phyloP scores from a whole-genome alignment of 2,888 invertebrate genomes.

The Catocala sponsa region DNA sequence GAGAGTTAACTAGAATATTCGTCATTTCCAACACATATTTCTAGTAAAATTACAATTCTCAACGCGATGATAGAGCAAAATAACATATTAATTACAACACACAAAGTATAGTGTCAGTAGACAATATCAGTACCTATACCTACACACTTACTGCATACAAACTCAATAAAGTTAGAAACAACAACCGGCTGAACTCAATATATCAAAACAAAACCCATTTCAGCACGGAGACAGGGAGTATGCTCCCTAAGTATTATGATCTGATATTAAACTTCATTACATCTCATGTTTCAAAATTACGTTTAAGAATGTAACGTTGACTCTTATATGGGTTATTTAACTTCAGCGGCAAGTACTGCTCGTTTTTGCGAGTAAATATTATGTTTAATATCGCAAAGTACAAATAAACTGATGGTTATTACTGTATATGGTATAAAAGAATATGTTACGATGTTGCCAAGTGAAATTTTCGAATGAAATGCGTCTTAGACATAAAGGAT shows the following conservation, averaged over 20 bases:
- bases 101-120: too few relatives aligned
- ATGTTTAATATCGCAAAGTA: slow-evolving; percentile 27
- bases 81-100: too few relatives aligned
- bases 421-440: slow-evolving; percentile 22
- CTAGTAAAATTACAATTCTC: too few relatives aligned
- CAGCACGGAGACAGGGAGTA: slow-evolving; percentile 17
- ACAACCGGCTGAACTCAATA: background rate
- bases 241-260: slow-evolving; percentile 17
- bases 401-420: slow-evolving; percentile 30
- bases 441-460: slow-evolving; percentile 18
- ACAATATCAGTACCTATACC: too few relatives aligned
- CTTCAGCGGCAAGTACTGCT: slow-evolving; percentile 8
- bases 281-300: slow-evolving; percentile 28
- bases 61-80: too few relatives aligned
- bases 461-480: slow-evolving; percentile 21
- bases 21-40: too few relatives aligned
- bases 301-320: slow-evolving; percentile 22
- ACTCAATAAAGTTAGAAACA: too few relatives aligned
- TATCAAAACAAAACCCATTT: slow-evolving; percentile 7
- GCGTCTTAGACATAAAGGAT: background rate
- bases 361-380: slow-evolving; percentile 30
- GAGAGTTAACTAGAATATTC: too few relatives aligned
- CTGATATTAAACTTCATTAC: slow-evolving; percentile 34
- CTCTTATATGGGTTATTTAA: slow-evolving; percentile 2
- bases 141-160: too few relatives aligned